phyloP scores from a whole-genome alignment of 1,140 invertebrate genomes.

The Aradophagus sp. region DNA sequence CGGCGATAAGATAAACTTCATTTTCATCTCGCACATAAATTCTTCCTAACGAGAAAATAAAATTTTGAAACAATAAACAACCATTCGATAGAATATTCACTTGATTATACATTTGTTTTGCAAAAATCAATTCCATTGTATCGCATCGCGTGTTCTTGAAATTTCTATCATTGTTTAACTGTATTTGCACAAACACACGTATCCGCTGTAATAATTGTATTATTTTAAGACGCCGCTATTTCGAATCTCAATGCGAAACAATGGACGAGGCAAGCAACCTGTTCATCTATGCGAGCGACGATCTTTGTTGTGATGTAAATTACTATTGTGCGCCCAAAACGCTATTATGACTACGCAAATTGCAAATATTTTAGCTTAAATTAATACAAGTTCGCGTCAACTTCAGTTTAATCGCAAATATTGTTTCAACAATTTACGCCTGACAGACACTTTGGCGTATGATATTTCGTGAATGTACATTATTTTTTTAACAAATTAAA shows the following conservation, averaged over 20 bases:
- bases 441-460: too few relatives aligned
- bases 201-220: conserved; percentile 5
- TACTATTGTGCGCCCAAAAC: conserved; percentile 24
- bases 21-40: too few relatives aligned
- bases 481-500: too few relatives aligned
- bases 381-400: conserved; percentile 13
- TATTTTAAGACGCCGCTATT: conserved; percentile 5
- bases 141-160: too few relatives aligned
- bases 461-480: too few relatives aligned
- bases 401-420: neutral
- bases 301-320: conserved; percentile 40
- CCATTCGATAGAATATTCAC: too few relatives aligned
- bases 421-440: too few relatives aligned
- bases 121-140: too few relatives aligned
- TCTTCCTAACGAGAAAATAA: too few relatives aligned
- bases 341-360: conserved; percentile 31
- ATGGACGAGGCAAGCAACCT: conserved; percentile 17
- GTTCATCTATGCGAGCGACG: conserved; percentile 10
- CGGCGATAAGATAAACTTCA: too few relatives aligned
- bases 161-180: too few relatives aligned
- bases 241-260: conserved; percentile 9
- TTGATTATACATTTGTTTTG: neutral
- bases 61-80: too few relatives aligned
- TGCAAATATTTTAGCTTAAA: conserved; percentile 22
- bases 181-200: neutral